These are phyloP conservation scores for Ommatoiulus sabulosus DNA, from an alignment of 2,888 invertebrate species.

Conservation along the genomic window DNA sequence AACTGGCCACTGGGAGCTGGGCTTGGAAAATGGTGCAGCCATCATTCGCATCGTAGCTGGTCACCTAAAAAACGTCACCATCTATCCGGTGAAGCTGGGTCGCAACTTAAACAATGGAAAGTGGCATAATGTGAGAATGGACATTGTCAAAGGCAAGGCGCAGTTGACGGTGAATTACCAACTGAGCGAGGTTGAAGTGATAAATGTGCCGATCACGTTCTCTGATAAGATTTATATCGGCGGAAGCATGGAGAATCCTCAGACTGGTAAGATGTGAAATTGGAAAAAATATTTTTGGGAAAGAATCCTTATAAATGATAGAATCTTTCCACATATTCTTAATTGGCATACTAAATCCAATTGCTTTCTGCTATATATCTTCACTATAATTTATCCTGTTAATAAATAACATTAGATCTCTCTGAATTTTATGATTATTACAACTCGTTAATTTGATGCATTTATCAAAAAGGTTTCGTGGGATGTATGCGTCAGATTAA, in stretches of 20 bases:
- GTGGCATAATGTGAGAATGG: conserved; percentile 65
- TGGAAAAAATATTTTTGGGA: no score
- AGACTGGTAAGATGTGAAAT: conserved; percentile 58
- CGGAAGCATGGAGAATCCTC: conserved; percentile 58
- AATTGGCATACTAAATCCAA: no score
- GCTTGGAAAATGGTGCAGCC: conserved; percentile 69
- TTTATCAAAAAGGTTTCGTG: conserved; percentile 67
- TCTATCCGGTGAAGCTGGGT: conserved; percentile 60
- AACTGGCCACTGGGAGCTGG: conserved; percentile 85
- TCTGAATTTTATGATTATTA: background rate
- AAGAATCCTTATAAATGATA: no score
- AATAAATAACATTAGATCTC: background rate
- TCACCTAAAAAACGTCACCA: conserved; percentile 67
- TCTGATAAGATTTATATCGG: conserved; percentile 57
- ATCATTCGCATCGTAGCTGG: conserved; percentile 72
- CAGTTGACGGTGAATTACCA: conserved; percentile 79
- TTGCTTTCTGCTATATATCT: no score
- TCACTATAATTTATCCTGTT: background rate
- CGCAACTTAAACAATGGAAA: conserved; percentile 61
- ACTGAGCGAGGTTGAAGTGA: conserved; percentile 57
- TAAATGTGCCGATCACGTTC: conserved; percentile 42
- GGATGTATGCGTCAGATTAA: conserved; percentile 67
- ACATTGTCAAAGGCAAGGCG: conserved; percentile 78
- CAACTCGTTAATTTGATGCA: background rate
- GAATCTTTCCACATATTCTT: no score